phyloP scores from a whole-genome alignment of 1,140 invertebrate genomes.

The Acromyrmex echinatior region DNA sequence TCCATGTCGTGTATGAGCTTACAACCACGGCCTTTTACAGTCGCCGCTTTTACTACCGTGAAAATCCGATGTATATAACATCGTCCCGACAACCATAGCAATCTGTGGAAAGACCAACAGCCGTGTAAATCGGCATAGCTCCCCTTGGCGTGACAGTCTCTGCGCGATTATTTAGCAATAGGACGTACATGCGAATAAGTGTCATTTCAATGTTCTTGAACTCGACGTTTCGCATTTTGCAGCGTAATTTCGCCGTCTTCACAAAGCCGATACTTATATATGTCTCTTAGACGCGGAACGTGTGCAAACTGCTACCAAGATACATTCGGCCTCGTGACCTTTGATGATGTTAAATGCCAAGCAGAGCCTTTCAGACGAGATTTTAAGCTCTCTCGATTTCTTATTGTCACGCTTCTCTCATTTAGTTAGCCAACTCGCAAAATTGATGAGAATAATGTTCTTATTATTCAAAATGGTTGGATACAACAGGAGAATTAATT shows the following conservation, averaged over 20 bases:
- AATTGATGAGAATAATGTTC: neutral
- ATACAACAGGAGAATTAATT: too few relatives aligned
- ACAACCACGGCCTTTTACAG: neutral
- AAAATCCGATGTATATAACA: conserved; percentile 3
- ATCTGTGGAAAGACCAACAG: conserved; percentile 12
- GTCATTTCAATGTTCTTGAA: neutral
- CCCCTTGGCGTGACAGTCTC: conserved; percentile 5
- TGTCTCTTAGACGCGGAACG: conserved; percentile 30
- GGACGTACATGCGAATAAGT: neutral
- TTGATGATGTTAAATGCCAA: conserved; percentile 7
- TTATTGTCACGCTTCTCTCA: conserved; percentile 7
- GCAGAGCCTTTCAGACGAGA: neutral
- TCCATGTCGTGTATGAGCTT: conserved; percentile 20
- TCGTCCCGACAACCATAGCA: neutral
- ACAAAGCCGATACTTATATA: conserved; percentile 40
- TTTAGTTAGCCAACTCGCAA: neutral
- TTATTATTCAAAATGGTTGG: conserved; percentile 9
- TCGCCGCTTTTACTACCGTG: conserved; percentile 25
- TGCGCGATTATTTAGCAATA: conserved; percentile 33
- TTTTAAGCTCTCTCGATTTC: conserved; percentile 29
- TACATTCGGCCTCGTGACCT: neutral
- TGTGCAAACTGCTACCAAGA: conserved; percentile 20
- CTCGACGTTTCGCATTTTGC: neutral
- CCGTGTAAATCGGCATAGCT: conserved; percentile 18
- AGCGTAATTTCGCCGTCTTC: conserved; percentile 16